A percentile compares a stretch with the other conserved stretches of the same genome.
Evolutionary conservation across 2,113 vertebrate genomes (phyloP).

Genomic region (Eptatretus burgeri): DNA sequence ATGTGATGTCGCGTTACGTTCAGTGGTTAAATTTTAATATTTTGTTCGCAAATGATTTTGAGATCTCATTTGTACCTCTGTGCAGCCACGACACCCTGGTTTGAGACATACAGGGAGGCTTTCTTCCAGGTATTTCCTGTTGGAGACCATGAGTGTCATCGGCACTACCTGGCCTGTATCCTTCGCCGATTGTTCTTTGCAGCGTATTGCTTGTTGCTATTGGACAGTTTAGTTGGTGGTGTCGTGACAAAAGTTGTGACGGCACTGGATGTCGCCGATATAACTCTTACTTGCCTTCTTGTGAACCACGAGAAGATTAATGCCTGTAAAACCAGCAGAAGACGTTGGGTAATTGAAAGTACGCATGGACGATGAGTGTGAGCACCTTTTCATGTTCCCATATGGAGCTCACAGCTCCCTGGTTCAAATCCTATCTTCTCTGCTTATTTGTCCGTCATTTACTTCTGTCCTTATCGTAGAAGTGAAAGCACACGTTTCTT

Average conservation of each 20-base stretch:
- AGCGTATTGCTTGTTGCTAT: neutral
- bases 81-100: constrained; percentile 86
- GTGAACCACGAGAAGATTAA: neutral
- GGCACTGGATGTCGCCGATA: neutral
- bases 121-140: constrained; percentile 80
- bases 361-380: neutral
- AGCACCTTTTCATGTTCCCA: too few species aligned
- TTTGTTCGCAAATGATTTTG: neutral
- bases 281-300: neutral
- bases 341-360: neutral
- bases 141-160: constrained; percentile 82
- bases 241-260: neutral
- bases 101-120: constrained; percentile 72
- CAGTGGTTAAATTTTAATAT: neutral
- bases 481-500: too few species aligned
- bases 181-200: constrained; percentile 17
- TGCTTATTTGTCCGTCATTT: too few species aligned
- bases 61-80: constrained; percentile 12
- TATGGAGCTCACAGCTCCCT: too few species aligned
- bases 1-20: neutral
- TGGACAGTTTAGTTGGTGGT: neutral
- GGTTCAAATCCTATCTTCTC: too few species aligned
- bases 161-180: constrained; percentile 97
- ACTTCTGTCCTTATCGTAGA: too few species aligned
- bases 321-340: neutral